phyloP scores from a whole-genome alignment of 2,888 invertebrate species.

The Luperina nickerlii region DNA sequence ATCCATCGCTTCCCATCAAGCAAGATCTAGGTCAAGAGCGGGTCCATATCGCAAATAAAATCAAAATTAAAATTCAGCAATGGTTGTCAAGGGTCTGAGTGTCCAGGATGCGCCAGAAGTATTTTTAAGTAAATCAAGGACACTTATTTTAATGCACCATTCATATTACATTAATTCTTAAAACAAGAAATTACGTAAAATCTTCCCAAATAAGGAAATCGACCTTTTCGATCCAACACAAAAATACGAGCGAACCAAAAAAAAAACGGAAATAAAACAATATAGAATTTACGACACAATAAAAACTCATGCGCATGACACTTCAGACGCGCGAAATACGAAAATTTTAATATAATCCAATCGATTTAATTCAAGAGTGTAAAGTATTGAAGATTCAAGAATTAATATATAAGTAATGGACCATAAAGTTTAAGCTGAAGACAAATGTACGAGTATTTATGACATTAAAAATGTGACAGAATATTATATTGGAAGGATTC shows the following conservation, averaged over 20 bases:
- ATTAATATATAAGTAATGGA: conserved; percentile 61
- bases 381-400: conserved; percentile 56
- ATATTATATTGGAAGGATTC: conserved; percentile 40
- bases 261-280: conserved; percentile 54
- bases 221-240: conserved; percentile 43
- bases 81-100: not conserved
- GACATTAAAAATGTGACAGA: conserved; percentile 61
- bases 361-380: conserved; percentile 61
- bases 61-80: not conserved
- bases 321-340: conserved; percentile 48
- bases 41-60: no score
- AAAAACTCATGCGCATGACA: conserved; percentile 62
- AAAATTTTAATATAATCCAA: conserved; percentile 62
- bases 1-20: no score
- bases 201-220: conserved; percentile 17
- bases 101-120: not conserved
- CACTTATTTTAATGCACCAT: not conserved
- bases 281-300: conserved; percentile 51
- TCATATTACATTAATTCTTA: conserved; percentile 5
- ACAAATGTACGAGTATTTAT: conserved; percentile 60
- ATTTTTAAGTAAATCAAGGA: not conserved
- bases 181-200: conserved; percentile 39
- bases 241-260: conserved; percentile 43
- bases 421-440: conserved; percentile 60
- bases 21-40: no score